phyloP scores from a whole-genome alignment of 2,888 invertebrate genomes.

The Drosophila stalkeri region DNA sequence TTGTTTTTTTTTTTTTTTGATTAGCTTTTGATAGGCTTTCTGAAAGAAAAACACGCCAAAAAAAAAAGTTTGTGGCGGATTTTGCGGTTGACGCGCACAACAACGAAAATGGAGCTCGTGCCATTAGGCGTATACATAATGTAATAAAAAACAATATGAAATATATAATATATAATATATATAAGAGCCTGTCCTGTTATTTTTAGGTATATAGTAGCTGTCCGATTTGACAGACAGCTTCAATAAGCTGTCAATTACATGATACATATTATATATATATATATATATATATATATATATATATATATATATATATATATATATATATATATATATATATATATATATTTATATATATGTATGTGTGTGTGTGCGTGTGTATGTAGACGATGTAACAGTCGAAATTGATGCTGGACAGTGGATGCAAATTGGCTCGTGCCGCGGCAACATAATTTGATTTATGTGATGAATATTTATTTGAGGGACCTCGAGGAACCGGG shows the following conservation, averaged over 20 bases:
- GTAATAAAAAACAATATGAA: neutral
- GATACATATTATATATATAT: slow-evolving; percentile 24
- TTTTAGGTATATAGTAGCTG: slow-evolving; percentile 11
- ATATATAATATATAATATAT: slow-evolving; percentile 5
- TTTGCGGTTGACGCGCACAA: slow-evolving; percentile 8
- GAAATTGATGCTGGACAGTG: slow-evolving; percentile 6
- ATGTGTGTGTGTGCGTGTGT: neutral
- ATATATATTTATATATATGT: neutral
- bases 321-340: neutral
- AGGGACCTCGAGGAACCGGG: neutral
- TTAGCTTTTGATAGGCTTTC: slow-evolving; percentile 7
- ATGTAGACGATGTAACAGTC: slow-evolving; percentile 22
- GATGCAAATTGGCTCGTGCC: slow-evolving; percentile 54
- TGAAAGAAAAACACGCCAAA: neutral
- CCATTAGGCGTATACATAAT: slow-evolving; percentile 15
- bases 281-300: neutral
- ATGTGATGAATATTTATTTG: slow-evolving; percentile 20
- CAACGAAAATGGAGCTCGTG: neutral
- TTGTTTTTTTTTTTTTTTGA: slow-evolving; percentile 18
- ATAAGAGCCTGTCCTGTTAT: neutral
- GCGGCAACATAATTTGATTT: slow-evolving; percentile 53
- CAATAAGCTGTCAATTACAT: slow-evolving; percentile 31
- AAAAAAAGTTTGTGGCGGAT: slow-evolving; percentile 6
- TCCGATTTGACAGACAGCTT: slow-evolving; percentile 25
- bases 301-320: neutral